These are phyloP conservation scores for Rhingia campestris DNA, from an alignment of 2,888 invertebrate genomes.

Conservation along the genomic window DNA sequence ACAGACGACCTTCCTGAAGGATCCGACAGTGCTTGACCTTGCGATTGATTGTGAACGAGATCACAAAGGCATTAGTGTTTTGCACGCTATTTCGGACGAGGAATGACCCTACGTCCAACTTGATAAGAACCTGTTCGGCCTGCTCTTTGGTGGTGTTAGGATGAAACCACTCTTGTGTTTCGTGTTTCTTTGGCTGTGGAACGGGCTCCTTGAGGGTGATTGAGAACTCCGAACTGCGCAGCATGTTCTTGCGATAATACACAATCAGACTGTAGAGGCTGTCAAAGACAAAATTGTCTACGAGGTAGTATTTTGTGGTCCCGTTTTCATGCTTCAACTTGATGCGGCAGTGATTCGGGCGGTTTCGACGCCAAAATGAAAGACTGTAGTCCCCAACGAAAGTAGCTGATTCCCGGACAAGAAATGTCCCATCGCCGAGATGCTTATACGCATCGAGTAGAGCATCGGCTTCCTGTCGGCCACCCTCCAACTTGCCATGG, in stretches of 20 bases:
- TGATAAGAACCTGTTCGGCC: conserved; percentile 94
- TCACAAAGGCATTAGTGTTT: conserved; percentile 92
- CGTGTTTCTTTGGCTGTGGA: conserved; percentile 97
- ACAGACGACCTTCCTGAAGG: conserved; percentile 94
- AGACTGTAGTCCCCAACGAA: conserved; percentile 98
- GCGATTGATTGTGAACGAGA: conserved; percentile 95
- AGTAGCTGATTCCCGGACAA: conserved; percentile 96
- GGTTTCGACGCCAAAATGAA: conserved; percentile 95
- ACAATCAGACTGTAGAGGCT: conserved; percentile 95
- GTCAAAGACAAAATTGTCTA: conserved; percentile 94
- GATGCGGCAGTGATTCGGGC: conserved; percentile 95
- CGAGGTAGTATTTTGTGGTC: conserved; percentile 93
- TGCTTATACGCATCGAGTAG: conserved; percentile 88
- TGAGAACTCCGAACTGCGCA: conserved; percentile 94
- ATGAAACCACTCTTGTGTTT: conserved; percentile 96
- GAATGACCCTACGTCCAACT: conserved; percentile 96
- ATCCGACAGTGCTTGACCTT: conserved; percentile 99
- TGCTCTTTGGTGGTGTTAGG: conserved; percentile 89
- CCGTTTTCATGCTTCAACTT: conserved; percentile 94
- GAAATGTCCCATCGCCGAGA: conserved; percentile 95
- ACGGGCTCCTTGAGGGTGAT: conserved; percentile 95
- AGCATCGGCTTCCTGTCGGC: conserved; percentile 90
- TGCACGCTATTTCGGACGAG: conserved; percentile 95
- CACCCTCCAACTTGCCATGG: conserved; percentile 92
- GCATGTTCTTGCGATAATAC: conserved; percentile 92